Evolutionary conservation across 2,113 vertebrate species (phyloP), one percentile per base, ranked within the genome.

Genomic region (Xiphophorus couchianus): DNA sequence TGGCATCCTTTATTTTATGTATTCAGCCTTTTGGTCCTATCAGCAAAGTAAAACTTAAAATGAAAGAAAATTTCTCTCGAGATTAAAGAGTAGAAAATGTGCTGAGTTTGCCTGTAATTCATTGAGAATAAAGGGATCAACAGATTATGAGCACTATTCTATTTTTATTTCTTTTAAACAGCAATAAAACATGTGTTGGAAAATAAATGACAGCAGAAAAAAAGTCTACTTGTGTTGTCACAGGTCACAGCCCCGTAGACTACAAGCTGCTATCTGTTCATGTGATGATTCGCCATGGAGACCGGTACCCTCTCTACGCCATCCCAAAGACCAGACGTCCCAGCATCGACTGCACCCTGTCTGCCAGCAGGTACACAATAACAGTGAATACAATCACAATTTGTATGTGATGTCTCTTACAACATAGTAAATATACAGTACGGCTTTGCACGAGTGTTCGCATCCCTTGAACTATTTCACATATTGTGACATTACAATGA

Each of bases 311-410:
- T 0, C 95, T 99, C 0, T 99, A 99, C 83, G 92, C 94, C 86
- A 99, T 99, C 90, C 98, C 98, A 73, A 98, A 96, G 91, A 99
- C 97, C 72, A 99, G 96, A 86, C 93, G 95, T n/a, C 97, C 96
- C 2, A 90, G 97, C 76, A 97, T 99, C 5, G 96, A 99, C 94
- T 99, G 98, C 90, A 95, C 93, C 25, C 84, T 98, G 90, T 94
- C 96, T 70, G 85, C 93, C 37, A 92, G 86, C 94, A 97, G 96
- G 98, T 99, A 94, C 58, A 42, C 9, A 70, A 37, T 12, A 1
- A 69, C 12, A 15, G 22, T 22, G 25, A 27, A 66, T 25, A 58
- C 19, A 54, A 54, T 17, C 5, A 25, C 19, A 35, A 39, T n/a
- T 7, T 66, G 37, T 13, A 65, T 35, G 8, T 25, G 14, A 65